Percentiles rank a stretch among this genome's conserved stretches.
phyloP scores from a whole-genome alignment of 2,113 vertebrate genomes.

The Eubucco bourcierii region DNA sequence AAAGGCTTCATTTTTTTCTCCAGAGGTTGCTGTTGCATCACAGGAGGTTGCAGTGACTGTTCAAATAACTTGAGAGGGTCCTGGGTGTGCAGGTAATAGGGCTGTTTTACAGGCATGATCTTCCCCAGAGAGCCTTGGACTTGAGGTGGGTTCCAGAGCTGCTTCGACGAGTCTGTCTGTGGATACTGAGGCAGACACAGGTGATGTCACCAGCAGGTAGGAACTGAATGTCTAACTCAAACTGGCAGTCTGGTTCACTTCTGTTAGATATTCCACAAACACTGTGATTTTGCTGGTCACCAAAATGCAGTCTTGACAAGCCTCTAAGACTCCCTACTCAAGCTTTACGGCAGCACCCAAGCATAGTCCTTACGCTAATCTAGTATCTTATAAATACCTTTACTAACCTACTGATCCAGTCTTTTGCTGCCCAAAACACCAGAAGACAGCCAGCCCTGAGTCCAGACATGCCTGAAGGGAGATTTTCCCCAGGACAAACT shows the following conservation, averaged over 20 bases:
- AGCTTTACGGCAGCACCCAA: neutral
- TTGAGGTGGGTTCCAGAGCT: slow-evolving; percentile 93
- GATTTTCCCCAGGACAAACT: neutral
- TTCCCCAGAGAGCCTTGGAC: slow-evolving; percentile 87
- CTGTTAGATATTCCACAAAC: neutral
- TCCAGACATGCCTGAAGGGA: neutral
- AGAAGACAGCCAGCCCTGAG: neutral
- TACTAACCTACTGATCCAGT: neutral
- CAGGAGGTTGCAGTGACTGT: slow-evolving; percentile 80
- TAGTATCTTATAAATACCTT: neutral
- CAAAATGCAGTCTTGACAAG: neutral
- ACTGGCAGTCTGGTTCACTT: neutral
- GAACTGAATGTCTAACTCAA: neutral
- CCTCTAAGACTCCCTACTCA: neutral
- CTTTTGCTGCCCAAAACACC: neutral
- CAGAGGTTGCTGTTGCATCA: slow-evolving; percentile 85
- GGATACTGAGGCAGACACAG: slow-evolving; percentile 78
- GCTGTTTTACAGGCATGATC: slow-evolving; percentile 88
- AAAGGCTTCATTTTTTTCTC: slow-evolving; percentile 96
- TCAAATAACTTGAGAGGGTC: slow-evolving; percentile 92
- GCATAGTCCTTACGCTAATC: neutral
- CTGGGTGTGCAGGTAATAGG: slow-evolving; percentile 87
- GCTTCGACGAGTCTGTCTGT: slow-evolving; percentile 87
- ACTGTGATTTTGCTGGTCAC: neutral
- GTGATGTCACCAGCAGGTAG: neutral